phyloP scores from a whole-genome alignment of 2,113 vertebrate species.

The Ammodytes dubius region DNA sequence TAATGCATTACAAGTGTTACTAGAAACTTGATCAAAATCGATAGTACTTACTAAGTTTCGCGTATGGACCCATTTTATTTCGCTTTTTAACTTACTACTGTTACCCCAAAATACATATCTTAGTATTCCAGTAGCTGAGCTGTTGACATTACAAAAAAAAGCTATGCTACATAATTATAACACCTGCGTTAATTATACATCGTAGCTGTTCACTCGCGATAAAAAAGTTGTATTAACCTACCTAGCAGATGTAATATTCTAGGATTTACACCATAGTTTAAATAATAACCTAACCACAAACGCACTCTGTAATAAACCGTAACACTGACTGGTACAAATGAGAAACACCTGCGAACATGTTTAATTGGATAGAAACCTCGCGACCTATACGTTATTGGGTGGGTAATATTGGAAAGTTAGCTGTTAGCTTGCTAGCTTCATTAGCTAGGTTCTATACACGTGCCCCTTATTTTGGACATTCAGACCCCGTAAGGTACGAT shows the following conservation, averaged over 20 bases:
- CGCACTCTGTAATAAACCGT: fast-evolving
- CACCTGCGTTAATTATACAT: not conserved
- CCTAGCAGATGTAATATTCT: not conserved
- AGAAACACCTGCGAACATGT: not conserved
- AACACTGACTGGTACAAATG: not conserved
- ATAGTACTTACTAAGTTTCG: not conserved
- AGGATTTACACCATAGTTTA: not conserved
- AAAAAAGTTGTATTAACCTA: not conserved
- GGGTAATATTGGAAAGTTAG: not conserved
- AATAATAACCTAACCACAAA: not conserved
- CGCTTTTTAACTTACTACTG: not conserved
- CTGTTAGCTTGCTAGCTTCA: constrained; percentile 50
- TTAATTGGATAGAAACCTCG: not conserved
- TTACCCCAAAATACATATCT: not conserved
- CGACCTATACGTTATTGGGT: not conserved
- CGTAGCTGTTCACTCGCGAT: not conserved
- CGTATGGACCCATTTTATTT: too few species aligned
- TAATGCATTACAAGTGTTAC: not conserved
- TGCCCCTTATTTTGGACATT: constrained; percentile 39
- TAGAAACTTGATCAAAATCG: too few species aligned
- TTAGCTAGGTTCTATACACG: constrained; percentile 54
- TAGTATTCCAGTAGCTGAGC: not conserved
- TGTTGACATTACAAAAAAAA: not conserved
- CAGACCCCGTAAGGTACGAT: fast-evolving
- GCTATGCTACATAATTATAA: not conserved